phyloP scores from a whole-genome alignment of 2,888 invertebrate species.

The Ormia ochracea region DNA sequence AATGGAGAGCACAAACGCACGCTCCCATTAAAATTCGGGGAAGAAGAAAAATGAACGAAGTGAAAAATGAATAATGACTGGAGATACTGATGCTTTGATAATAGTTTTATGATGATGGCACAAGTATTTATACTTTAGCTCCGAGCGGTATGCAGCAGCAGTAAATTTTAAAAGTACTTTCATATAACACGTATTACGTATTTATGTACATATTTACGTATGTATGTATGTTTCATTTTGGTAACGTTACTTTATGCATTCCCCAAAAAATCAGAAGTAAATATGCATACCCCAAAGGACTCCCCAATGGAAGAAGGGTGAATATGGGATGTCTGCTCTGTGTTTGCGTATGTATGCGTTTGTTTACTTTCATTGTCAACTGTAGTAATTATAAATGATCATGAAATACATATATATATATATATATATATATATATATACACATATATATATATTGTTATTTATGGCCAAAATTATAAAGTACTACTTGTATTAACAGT shows the following conservation, averaged over 20 bases:
- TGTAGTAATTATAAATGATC: conserved; percentile 56
- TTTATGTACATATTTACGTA: too few species aligned
- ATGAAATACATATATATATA: too few species aligned
- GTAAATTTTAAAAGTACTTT: too few species aligned
- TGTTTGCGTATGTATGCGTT: too few species aligned
- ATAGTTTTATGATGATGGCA: conserved; percentile 39
- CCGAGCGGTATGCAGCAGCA: neutral
- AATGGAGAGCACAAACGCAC: conserved; percentile 19
- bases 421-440: too few species aligned
- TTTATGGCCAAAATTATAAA: conserved; percentile 43
- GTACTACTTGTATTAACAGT: neutral
- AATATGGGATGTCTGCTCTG: neutral
- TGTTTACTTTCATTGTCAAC: conserved; percentile 32
- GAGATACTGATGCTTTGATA: conserved; percentile 25
- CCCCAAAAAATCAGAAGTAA: neutral
- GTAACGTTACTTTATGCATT: neutral
- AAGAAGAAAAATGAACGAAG: neutral
- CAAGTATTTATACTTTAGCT: neutral
- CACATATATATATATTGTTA: too few species aligned
- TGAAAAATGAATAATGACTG: conserved; percentile 38
- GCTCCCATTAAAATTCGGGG: neutral
- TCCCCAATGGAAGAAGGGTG: neutral
- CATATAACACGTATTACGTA: too few species aligned
- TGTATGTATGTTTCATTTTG: too few species aligned
- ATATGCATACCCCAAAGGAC: conserved; percentile 5